These are phyloP conservation scores for Bucco capensis DNA, from an alignment of 2,113 vertebrate genomes.

Conservation along the genomic window DNA sequence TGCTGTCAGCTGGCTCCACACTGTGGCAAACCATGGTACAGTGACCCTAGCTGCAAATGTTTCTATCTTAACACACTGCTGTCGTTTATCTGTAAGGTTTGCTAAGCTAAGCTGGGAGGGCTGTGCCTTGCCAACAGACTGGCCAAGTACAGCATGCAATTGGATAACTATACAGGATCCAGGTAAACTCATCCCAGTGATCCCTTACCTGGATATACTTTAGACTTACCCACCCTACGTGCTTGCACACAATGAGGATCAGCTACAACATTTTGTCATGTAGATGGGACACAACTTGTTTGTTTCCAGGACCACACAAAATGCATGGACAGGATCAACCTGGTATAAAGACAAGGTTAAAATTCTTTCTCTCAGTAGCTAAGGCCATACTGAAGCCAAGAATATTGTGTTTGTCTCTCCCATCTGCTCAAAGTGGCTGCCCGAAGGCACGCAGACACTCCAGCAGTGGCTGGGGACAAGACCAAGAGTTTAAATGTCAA, in stretches of 20 bases:
- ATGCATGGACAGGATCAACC: background rate
- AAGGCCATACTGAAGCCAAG: background rate
- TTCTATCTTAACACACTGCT: background rate
- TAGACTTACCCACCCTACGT: background rate
- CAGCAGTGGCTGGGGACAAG: background rate
- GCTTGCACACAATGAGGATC: background rate
- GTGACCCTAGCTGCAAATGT: background rate
- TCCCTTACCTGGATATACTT: background rate
- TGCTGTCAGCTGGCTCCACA: background rate
- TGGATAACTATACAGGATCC: background rate
- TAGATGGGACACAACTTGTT: background rate
- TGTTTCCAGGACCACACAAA: background rate
- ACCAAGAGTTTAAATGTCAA: background rate
- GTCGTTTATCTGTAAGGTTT: background rate
- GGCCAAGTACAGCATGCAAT: accelerated
- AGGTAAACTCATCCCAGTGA: background rate
- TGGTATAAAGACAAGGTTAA: background rate
- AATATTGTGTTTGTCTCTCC: background rate
- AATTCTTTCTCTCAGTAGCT: background rate
- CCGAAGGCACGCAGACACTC: background rate
- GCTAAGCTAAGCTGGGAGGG: background rate
- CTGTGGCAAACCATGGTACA: background rate
- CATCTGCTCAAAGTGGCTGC: background rate
- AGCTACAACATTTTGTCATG: background rate
- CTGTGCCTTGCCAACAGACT: background rate